Conservation (phyloP, 2,113 vertebrate genomes). For the Lanius ludovicianus region DNA sequence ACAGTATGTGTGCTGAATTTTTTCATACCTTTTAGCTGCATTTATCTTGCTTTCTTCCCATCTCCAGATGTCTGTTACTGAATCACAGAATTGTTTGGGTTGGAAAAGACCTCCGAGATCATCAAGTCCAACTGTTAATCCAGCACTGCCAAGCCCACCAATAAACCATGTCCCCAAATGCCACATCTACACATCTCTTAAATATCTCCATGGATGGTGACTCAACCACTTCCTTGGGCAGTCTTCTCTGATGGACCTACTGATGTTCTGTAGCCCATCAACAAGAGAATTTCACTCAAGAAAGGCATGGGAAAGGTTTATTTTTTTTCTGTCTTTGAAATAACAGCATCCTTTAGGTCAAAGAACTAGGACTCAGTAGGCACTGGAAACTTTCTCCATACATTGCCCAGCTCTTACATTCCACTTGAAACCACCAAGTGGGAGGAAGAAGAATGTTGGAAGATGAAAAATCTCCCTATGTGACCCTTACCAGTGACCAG, state of each 20-base stretch:
- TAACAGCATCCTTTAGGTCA: neutral
- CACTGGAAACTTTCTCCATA: neutral
- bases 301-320: neutral
- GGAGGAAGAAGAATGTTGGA: neutral
- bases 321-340: neutral
- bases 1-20: neutral
- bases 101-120: neutral
- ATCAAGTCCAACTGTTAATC: neutral
- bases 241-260: neutral
- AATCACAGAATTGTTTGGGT: neutral
- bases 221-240: neutral
- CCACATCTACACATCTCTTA: too few relatives aligned
- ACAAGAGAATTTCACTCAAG: neutral
- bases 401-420: neutral
- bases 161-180: neutral
- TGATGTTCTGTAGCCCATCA: neutral
- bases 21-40: neutral
- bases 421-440: neutral
- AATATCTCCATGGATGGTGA: neutral
- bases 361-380: neutral
- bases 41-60: neutral
- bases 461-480: neutral
- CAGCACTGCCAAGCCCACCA: neutral
- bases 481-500: neutral
- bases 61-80: neutral